A percentile compares a stretch with the other conserved stretches of the same genome.
Evolutionary conservation across 2,797 vertebrate species (phyloP).

Genomic region (Denticeps clupeoides): DNA sequence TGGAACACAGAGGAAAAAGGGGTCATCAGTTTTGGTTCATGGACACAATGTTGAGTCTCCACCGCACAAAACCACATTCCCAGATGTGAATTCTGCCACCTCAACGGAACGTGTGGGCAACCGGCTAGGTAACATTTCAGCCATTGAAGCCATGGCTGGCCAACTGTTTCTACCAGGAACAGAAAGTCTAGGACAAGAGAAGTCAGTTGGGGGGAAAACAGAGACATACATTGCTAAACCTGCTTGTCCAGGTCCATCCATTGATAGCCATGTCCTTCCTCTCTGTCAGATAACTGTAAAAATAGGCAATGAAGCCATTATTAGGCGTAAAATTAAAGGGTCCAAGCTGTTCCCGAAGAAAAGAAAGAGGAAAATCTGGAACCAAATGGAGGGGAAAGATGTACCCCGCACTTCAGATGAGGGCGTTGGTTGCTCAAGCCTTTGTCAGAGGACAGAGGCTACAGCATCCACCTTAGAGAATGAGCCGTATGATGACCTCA

Average conservation of each 20-base stretch:
- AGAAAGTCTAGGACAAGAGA: conserved; percentile 49
- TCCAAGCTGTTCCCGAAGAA: conserved; percentile 82
- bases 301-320: conserved; percentile 93
- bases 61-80: conserved; percentile 44
- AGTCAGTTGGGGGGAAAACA: conserved; percentile 65
- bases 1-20: conserved; percentile 62
- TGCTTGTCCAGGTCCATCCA: conserved; percentile 83
- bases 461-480: conserved; percentile 31
- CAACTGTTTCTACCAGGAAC: conserved; percentile 50
- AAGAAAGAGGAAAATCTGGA: conserved; percentile 46
- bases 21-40: conserved; percentile 59
- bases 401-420: conserved; percentile 46
- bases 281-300: conserved; percentile 98
- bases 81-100: conserved; percentile 34
- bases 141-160: conserved; percentile 62
- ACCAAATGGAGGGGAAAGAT: conserved; percentile 35
- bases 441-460: conserved; percentile 46
- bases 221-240: conserved; percentile 97
- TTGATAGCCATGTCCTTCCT: conserved; percentile 74
- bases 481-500: conserved; percentile 72
- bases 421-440: conserved; percentile 45
- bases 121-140: conserved; percentile 58
- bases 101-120: conserved; percentile 56
- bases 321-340: conserved; percentile 84
- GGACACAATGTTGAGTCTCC: conserved; percentile 50